Evolutionary conservation across 2,888 invertebrate genomes (phyloP).

Genomic region (Electrophaes corylata): DNA sequence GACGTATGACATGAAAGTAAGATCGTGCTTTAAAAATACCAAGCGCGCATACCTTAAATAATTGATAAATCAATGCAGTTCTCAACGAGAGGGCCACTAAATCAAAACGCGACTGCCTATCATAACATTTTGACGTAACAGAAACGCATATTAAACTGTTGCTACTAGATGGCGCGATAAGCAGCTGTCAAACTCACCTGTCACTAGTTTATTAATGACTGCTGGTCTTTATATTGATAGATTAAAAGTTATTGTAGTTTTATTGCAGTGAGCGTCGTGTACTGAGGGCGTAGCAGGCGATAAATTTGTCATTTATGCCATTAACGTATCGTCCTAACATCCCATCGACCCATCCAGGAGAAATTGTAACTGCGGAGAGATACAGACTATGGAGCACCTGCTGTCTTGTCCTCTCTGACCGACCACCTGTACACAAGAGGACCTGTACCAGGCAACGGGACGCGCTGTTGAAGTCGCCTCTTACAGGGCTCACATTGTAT

Average conservation of each 20-base stretch:
- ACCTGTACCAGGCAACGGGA: too few relatives aligned
- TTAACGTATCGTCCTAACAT: too few relatives aligned
- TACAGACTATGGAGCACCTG: too few relatives aligned
- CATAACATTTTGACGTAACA: conserved; percentile 79
- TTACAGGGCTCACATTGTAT: too few relatives aligned
- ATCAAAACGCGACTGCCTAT: conserved; percentile 76
- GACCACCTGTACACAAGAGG: too few relatives aligned
- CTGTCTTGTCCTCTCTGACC: too few relatives aligned
- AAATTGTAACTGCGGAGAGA: too few relatives aligned
- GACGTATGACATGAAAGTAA: conserved; percentile 79
- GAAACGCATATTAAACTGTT: conserved; percentile 79
- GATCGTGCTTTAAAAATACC: conserved; percentile 79
- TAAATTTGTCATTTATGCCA: too few relatives aligned
- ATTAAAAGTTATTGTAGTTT: conserved; percentile 67
- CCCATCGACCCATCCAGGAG: too few relatives aligned
- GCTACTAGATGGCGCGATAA: conserved; percentile 81
- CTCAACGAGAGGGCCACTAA: conserved; percentile 75
- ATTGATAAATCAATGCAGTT: conserved; percentile 83
- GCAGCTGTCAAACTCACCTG: conserved; percentile 78
- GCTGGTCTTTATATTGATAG: conserved; percentile 65
- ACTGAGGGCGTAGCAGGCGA: too few relatives aligned
- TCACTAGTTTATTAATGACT: conserved; percentile 80
- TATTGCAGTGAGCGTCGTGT: conserved; percentile 44
- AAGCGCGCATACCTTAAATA: conserved; percentile 75
- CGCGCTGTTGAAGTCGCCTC: too few relatives aligned